phyloP scores from a whole-genome alignment of 1,140 invertebrate species.

The Drosophila elegans region DNA sequence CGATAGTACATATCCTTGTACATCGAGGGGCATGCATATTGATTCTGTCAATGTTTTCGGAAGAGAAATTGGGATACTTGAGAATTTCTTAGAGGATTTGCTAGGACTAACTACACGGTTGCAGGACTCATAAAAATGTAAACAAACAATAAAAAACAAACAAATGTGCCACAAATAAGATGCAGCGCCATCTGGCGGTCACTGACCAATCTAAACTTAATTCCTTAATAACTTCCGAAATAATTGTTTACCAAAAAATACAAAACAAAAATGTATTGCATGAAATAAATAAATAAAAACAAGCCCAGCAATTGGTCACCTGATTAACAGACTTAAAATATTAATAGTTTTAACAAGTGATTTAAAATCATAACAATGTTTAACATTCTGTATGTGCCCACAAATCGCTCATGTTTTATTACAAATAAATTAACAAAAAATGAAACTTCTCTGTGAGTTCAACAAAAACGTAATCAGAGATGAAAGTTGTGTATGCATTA shows the following conservation, averaged over 20 bases:
- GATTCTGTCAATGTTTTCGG: conserved; percentile 84
- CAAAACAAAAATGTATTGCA: no score
- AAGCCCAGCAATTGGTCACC: no score
- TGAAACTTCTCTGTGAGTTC: neutral
- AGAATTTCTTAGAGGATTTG: neutral
- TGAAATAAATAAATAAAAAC: no score
- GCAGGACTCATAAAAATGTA: neutral
- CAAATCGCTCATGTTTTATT: neutral
- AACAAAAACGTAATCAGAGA: neutral
- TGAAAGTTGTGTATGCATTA: neutral
- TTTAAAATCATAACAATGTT: neutral
- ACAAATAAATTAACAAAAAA: conserved; percentile 1
- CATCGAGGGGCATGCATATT: conserved; percentile 89
- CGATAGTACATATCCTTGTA: conserved; percentile 89
- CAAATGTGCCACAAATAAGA: no score
- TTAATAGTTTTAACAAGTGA: neutral
- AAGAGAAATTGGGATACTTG: neutral
- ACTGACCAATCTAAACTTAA: no score
- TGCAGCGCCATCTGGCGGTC: no score
- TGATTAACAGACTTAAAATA: no score
- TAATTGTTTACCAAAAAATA: no score
- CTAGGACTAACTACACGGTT: neutral
- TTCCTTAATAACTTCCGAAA: neutral
- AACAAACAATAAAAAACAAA: no score
- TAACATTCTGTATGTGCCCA: neutral